Conservation (phyloP, 2,888 invertebrate genomes). For the Caenorhabditis doughertyi region DNA sequence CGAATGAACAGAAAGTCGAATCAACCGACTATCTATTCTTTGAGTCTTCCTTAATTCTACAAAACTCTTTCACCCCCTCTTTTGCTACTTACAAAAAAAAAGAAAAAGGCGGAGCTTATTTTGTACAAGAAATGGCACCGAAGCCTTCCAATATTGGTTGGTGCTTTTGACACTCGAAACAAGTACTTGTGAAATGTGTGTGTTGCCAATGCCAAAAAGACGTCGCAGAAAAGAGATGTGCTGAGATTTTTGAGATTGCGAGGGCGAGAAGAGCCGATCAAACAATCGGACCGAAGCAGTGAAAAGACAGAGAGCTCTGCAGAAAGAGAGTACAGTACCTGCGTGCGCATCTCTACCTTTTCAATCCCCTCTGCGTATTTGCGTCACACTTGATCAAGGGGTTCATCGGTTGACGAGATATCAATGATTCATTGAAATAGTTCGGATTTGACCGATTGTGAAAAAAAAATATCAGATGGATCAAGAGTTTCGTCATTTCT, state of each 20-base stretch:
- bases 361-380: not conserved
- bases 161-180: conserved; percentile 62
- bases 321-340: conserved; percentile 33
- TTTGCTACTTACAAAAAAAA: conserved; percentile 17
- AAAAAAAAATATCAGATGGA: not conserved
- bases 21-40: not conserved
- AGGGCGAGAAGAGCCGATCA: conserved; percentile 64
- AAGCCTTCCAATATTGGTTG: conserved; percentile 50
- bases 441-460: conserved; percentile 23
- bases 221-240: conserved; percentile 11
- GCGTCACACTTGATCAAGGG: conserved; percentile 41
- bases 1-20: not conserved
- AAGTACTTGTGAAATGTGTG: conserved; percentile 58
- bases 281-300: conserved; percentile 41
- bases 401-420: conserved; percentile 42
- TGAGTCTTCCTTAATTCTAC: conserved; percentile 8
- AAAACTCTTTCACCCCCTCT: conserved; percentile 27
- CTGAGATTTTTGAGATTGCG: conserved; percentile 56
- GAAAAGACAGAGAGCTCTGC: conserved; percentile 6
- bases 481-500: not conserved
- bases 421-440: conserved; percentile 28
- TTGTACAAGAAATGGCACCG: conserved; percentile 54
- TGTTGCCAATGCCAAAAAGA: conserved; percentile 37
- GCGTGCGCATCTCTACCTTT: conserved; percentile 8
- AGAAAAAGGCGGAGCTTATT: conserved; percentile 18